phyloP scores from a whole-genome alignment of 2,113 vertebrate species.

The Copsychus sechellarum region DNA sequence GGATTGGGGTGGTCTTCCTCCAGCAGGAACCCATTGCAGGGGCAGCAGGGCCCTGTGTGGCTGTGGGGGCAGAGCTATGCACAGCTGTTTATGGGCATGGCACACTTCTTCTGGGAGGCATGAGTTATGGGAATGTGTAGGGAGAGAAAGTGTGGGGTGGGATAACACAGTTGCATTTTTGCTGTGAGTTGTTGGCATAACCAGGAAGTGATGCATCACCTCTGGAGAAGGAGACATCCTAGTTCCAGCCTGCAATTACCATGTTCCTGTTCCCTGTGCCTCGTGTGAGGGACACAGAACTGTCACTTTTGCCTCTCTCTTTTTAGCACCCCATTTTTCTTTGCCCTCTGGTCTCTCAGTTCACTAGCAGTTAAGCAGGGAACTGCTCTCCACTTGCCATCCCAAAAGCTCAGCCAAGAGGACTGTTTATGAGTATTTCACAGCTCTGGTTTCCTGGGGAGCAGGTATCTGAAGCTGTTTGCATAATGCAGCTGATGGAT shows the following conservation, averaged over 20 bases:
- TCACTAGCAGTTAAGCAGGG: background rate
- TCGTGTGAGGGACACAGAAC: background rate
- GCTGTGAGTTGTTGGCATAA: background rate
- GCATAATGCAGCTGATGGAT: background rate
- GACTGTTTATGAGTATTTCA: background rate
- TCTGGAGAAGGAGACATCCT: background rate
- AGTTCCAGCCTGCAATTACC: background rate
- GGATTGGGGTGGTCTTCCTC: background rate
- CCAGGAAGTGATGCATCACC: background rate
- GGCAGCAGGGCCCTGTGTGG: background rate
- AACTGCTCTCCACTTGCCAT: background rate
- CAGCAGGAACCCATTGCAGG: background rate
- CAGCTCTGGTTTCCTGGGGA: background rate
- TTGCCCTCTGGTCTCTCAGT: background rate
- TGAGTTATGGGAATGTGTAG: background rate
- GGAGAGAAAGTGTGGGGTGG: background rate
- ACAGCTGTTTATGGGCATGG: background rate
- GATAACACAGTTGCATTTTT: background rate
- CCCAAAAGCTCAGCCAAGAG: background rate
- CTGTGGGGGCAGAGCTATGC: background rate
- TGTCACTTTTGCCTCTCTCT: background rate
- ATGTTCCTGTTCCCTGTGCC: background rate
- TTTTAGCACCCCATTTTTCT: background rate
- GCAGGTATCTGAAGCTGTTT: constrained; percentile 1
- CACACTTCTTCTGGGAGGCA: background rate